Percentiles rank a stretch among this genome's conserved stretches.
Conservation (phyloP, 2,888 invertebrate species). For the Monochamus alternatus region DNA sequence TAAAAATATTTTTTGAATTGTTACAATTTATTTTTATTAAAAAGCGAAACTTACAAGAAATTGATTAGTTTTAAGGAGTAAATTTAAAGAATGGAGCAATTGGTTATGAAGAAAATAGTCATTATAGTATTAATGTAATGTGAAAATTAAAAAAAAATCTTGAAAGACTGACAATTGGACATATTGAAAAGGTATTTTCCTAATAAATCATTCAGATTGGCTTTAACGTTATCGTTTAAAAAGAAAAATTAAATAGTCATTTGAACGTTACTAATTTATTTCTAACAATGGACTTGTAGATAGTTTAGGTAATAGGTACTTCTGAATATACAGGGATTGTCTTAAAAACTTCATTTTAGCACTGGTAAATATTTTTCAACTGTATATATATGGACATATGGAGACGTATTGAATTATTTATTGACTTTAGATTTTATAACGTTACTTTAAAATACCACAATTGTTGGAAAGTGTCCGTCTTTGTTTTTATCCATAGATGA, state of each 20-base stretch:
- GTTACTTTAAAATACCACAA: slow-evolving; percentile 3
- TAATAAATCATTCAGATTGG: slow-evolving; percentile 45
- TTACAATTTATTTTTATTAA: slow-evolving; percentile 49
- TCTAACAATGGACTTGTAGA: slow-evolving; percentile 34
- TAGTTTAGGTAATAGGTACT: slow-evolving; percentile 35
- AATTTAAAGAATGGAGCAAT: slow-evolving; percentile 33
- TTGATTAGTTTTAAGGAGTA: slow-evolving; percentile 33
- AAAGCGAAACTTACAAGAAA: slow-evolving; percentile 11
- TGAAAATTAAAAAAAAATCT: slow-evolving; percentile 34
- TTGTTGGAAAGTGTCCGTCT: slow-evolving; percentile 24
- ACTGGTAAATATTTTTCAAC: slow-evolving; percentile 4
- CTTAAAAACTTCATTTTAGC: neutral
- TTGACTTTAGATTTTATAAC: slow-evolving; percentile 13
- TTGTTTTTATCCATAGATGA: neutral
- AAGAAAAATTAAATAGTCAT: slow-evolving; percentile 22
- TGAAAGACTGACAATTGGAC: slow-evolving; percentile 53
- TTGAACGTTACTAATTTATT: slow-evolving; percentile 32
- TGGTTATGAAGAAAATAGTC: slow-evolving; percentile 35
- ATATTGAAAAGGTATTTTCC: slow-evolving; percentile 47
- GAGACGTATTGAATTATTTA: slow-evolving; percentile 12
- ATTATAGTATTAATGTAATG: slow-evolving; percentile 32
- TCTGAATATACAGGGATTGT: slow-evolving; percentile 40
- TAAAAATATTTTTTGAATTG: slow-evolving; percentile 51
- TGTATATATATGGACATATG: slow-evolving; percentile 16
- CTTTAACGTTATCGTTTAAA: slow-evolving; percentile 42